phyloP scores from a whole-genome alignment of 2,888 invertebrate genomes.

The Quadriops clusia region DNA sequence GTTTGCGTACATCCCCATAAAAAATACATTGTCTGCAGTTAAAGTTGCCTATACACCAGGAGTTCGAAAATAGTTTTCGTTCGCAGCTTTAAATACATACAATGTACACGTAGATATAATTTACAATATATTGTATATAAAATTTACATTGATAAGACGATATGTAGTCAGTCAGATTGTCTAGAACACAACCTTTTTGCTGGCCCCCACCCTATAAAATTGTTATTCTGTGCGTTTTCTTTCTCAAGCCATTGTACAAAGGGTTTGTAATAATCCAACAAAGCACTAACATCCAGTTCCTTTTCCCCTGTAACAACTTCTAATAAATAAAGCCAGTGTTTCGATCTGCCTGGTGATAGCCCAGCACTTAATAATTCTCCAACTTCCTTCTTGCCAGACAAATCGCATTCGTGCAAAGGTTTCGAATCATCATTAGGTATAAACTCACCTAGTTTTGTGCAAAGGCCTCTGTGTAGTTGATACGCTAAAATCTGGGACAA shows the following conservation, averaged over 20 bases:
- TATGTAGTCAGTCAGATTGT: no score
- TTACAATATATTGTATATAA: no score
- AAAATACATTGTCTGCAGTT: no score
- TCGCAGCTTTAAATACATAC: no score
- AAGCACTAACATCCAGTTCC: slow-evolving; percentile 41
- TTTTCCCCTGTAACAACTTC: slow-evolving; percentile 43
- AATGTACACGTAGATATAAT: no score
- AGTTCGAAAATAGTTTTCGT: no score
- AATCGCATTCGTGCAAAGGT: slow-evolving; percentile 58
- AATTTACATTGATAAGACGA: no score
- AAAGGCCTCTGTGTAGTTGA: slow-evolving; percentile 58
- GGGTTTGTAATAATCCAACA: slow-evolving; percentile 48
- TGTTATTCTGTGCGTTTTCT: slow-evolving; percentile 39
- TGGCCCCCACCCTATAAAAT: no score
- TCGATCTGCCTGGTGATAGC: slow-evolving; percentile 37
- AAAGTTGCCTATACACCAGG: no score
- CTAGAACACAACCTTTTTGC: no score
- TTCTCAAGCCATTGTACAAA: slow-evolving; percentile 40
- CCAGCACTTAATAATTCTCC: slow-evolving; percentile 47
- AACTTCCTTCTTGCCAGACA: slow-evolving; percentile 53
- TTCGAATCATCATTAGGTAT: slow-evolving; percentile 40
- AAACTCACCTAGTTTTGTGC: slow-evolving; percentile 50
- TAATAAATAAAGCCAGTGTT: slow-evolving; percentile 47
- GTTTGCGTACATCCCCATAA: no score
- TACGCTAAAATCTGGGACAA: slow-evolving; percentile 61